Conservation (phyloP, 2,113 vertebrate species). For the Pelobates fuscus region DNA sequence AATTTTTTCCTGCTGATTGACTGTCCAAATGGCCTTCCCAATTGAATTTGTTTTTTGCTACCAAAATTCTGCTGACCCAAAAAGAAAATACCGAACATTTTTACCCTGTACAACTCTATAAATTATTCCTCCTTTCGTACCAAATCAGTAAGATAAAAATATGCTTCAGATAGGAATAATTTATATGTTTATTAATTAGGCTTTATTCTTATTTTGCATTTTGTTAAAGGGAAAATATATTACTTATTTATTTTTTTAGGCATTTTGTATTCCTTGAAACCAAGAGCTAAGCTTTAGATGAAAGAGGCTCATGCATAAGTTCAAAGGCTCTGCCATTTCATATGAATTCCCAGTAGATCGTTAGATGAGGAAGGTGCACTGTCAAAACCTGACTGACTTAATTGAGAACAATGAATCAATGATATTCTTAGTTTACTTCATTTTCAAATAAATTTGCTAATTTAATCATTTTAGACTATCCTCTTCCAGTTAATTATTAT, state of each 20-base stretch:
- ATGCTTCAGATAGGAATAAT: not conserved
- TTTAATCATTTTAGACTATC: too few species aligned
- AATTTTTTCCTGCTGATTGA: too few species aligned
- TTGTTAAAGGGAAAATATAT: not conserved
- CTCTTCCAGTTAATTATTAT: too few species aligned
- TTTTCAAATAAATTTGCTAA: too few species aligned
- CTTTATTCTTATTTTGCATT: not conserved
- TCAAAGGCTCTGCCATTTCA: constrained; percentile 55
- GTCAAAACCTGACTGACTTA: constrained; percentile 24
- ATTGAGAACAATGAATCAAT: not conserved
- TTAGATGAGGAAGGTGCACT: constrained; percentile 31
- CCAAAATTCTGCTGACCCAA: too few species aligned
- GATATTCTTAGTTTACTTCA: not conserved
- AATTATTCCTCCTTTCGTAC: too few species aligned
- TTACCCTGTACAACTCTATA: too few species aligned
- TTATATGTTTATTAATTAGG: not conserved
- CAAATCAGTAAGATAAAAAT: not conserved
- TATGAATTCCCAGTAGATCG: constrained; percentile 53
- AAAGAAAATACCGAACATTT: too few species aligned
- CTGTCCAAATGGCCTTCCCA: too few species aligned
- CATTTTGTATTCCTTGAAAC: constrained; percentile 50
- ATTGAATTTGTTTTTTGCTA: too few species aligned
- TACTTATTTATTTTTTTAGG: not conserved
- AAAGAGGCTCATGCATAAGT: constrained; percentile 52
- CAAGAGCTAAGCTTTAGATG: constrained; percentile 52